Conservation (phyloP, 2,888 invertebrate species). For the Antitype chi region DNA sequence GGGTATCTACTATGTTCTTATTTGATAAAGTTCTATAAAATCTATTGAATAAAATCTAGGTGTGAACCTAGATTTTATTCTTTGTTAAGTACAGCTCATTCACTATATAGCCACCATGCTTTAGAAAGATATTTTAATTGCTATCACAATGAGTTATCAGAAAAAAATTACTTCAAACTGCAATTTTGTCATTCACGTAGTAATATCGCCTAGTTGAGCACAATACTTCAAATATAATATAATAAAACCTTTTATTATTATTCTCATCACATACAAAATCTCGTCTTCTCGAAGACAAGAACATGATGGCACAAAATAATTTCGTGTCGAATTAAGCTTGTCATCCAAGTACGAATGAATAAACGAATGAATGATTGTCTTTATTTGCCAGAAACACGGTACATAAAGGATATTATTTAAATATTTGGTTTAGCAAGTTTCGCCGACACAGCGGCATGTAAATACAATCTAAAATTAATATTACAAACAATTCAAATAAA, state of each 20-base stretch:
- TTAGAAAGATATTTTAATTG: not conserved
- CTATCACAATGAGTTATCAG: not conserved
- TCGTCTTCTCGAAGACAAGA: not conserved
- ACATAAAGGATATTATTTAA: no score
- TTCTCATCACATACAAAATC: not conserved
- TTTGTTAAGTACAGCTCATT: not conserved
- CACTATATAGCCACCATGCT: not conserved
- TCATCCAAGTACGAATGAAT: not conserved
- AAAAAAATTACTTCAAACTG: not conserved
- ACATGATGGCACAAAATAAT: not conserved
- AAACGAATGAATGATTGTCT: no score
- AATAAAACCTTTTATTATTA: not conserved
- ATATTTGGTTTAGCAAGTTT: no score
- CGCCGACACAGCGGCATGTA: no score
- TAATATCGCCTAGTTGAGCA: slow-evolving; percentile 23
- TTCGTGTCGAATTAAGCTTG: not conserved
- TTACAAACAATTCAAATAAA: no score
- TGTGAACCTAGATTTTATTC: not conserved
- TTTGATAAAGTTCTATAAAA: no score
- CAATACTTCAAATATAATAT: not conserved
- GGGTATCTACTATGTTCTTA: not conserved
- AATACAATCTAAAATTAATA: no score
- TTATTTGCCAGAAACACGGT: no score
- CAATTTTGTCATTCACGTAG: not conserved
- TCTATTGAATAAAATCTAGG: no score